Percentiles rank a stretch among this genome's conserved stretches.
Evolutionary conservation across 2,113 vertebrate species (phyloP).

Genomic region (Piaya cayana): DNA sequence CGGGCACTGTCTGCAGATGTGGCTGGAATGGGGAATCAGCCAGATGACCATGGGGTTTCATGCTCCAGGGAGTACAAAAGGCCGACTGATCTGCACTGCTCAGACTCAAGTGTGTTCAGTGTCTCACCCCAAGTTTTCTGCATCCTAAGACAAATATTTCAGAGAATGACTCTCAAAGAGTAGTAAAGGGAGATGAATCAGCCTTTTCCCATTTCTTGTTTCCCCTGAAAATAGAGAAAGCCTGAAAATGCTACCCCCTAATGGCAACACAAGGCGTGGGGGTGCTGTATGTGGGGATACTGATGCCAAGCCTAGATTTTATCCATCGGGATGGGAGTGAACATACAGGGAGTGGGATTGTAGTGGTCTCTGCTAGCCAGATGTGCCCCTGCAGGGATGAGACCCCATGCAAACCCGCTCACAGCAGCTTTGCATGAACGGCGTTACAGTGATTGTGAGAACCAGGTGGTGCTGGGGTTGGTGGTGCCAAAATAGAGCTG

Average conservation of each 20-base stretch:
- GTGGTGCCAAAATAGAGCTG: rapidly evolving
- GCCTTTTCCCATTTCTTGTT: not conserved
- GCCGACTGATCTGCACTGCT: not conserved
- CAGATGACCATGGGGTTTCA: not conserved
- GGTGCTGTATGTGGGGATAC: not conserved
- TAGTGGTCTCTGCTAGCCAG: rapidly evolving
- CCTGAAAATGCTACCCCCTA: conserved; percentile 46
- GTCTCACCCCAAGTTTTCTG: not conserved
- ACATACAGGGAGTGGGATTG: not conserved
- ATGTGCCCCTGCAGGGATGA: too few species aligned
- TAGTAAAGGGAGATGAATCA: not conserved
- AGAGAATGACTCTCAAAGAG: not conserved
- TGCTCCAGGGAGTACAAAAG: not conserved
- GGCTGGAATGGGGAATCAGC: not conserved
- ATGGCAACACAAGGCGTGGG: not conserved
- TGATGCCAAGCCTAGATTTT: not conserved
- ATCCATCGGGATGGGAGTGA: not conserved
- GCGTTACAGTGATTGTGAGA: rapidly evolving
- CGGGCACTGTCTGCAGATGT: rapidly evolving
- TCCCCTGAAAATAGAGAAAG: not conserved
- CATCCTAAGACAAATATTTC: not conserved
- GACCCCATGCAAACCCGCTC: not conserved
- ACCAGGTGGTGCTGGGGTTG: rapidly evolving
- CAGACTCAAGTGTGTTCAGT: not conserved
- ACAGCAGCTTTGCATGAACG: rapidly evolving